A percentile compares a stretch with the other conserved stretches of the same genome.
phyloP scores from a whole-genome alignment of 2,113 vertebrate species.

The Scalopus aquaticus region DNA sequence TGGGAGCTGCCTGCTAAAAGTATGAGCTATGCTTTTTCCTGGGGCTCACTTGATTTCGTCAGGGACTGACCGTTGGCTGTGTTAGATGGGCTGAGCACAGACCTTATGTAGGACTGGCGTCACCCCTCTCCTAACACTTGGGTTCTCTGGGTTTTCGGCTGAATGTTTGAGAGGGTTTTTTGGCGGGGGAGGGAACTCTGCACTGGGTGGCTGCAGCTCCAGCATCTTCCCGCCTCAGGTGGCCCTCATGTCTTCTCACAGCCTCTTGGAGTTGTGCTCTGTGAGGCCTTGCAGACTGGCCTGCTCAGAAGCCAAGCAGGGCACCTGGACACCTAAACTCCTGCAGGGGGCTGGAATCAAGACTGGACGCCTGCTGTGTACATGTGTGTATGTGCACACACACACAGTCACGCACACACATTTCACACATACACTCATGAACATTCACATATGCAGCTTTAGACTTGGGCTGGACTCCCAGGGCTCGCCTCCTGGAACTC shows the following conservation, averaged over 20 bases:
- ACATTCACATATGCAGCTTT: background rate
- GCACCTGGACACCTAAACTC: background rate
- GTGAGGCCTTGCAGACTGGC: background rate
- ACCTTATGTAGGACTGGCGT: background rate
- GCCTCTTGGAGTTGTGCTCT: background rate
- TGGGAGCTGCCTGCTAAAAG: background rate
- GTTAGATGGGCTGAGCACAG: background rate
- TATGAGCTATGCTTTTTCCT: background rate
- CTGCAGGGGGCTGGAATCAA: background rate
- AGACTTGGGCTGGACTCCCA: background rate
- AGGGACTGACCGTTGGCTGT: too few species aligned
- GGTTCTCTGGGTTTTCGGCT: background rate
- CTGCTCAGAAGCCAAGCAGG: too few species aligned
- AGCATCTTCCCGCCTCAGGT: background rate
- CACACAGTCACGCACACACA: too few species aligned
- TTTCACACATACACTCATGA: background rate
- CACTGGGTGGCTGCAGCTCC: background rate
- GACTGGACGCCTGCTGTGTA: background rate
- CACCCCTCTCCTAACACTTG: too few species aligned
- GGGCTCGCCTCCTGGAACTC: background rate
- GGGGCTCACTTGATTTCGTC: background rate
- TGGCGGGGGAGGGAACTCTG: background rate
- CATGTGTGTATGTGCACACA: rapidly evolving
- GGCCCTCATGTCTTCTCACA: background rate
- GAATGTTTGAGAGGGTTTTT: too few species aligned